phyloP scores from a whole-genome alignment of 2,113 vertebrate species.

The Bostrychus sinensis region DNA sequence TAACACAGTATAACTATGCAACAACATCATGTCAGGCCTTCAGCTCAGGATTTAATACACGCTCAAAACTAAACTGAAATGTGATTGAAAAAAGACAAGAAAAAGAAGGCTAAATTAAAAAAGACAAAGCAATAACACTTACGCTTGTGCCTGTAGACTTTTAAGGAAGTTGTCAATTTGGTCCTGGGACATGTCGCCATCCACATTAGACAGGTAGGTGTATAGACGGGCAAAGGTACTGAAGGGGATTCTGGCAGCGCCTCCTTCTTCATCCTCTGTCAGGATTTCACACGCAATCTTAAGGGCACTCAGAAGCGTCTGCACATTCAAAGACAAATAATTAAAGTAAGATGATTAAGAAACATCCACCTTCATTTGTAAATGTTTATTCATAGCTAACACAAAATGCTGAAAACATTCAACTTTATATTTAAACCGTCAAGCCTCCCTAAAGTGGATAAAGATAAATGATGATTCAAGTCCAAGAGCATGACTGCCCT shows the following conservation, averaged over 20 bases:
- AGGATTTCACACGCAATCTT: slow-evolving; percentile 88
- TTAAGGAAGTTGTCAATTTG: slow-evolving; percentile 76
- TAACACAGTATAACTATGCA: slow-evolving; percentile 34
- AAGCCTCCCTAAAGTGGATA: no score
- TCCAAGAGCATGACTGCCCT: slow-evolving; percentile 56
- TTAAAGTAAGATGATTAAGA: neutral
- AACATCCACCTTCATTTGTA: neutral
- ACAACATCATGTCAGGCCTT: slow-evolving; percentile 28
- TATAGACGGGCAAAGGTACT: slow-evolving; percentile 83
- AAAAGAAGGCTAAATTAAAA: neutral
- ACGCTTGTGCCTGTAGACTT: slow-evolving; percentile 67
- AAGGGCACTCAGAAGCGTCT: slow-evolving; percentile 84
- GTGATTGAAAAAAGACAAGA: slow-evolving; percentile 1
- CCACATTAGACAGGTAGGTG: slow-evolving; percentile 83
- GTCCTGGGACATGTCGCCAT: slow-evolving; percentile 73
- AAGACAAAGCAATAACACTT: slow-evolving; percentile 12
- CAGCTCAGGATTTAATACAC: slow-evolving; percentile 27
- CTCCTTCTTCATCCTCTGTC: slow-evolving; percentile 83
- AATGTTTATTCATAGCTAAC: neutral
- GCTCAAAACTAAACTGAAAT: slow-evolving; percentile 17
- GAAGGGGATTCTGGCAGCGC: slow-evolving; percentile 81
- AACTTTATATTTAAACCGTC: neutral
- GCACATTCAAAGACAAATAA: neutral
- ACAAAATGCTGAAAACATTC: no score
- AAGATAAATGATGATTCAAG: slow-evolving; percentile 10